Evolutionary conservation across 2,113 vertebrate species (phyloP), one percentile per base, ranked within the genome.

Genomic region (Hoplias malabaricus): DNA sequence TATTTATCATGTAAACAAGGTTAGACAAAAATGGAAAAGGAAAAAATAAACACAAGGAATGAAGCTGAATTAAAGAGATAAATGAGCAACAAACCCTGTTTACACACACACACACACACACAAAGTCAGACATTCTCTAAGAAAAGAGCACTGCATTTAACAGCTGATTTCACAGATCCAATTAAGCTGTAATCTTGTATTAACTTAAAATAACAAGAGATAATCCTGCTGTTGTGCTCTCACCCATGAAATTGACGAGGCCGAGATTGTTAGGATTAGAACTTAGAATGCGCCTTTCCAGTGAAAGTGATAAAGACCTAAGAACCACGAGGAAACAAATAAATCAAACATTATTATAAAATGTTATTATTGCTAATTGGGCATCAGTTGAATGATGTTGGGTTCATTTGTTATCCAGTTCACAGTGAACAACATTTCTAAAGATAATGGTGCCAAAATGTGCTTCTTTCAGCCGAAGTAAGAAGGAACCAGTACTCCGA

Each of bases 161-260:
- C 85, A 84, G 42, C 79, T 87, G 83, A 88, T 88, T 90, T 89
- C 85, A 89, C 90, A 86, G 48, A 89, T 88, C 88, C 83, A 78
- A 88, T 88, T 89, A 87, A 83, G 78, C 82, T 66, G 74, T 86
- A 89, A 87, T 88, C 87, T 87, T 84, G 79, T 82, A 83, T 87
- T 89, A 80, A 84, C 83, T 88, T 90, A 89, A 87, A 91, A 90
- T 89, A 88, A 90, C 87, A 80, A 66, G 83, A 85, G 83, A 80
- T 90, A 87, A 89, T 88, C 80, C 86, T 72, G 82, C 76, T 75
- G 78, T 87, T 63, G 53, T 69, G 65, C 71, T 85, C 86, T 84
- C 86, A 86, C 72, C 82, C 82, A 54, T 87, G 76, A 88, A 86
- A 87, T 84, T 80, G 56, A 76, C 72, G 59, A 86, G 77, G 86